Conservation (phyloP, 2,113 vertebrate genomes). For the Hoplias malabaricus region DNA sequence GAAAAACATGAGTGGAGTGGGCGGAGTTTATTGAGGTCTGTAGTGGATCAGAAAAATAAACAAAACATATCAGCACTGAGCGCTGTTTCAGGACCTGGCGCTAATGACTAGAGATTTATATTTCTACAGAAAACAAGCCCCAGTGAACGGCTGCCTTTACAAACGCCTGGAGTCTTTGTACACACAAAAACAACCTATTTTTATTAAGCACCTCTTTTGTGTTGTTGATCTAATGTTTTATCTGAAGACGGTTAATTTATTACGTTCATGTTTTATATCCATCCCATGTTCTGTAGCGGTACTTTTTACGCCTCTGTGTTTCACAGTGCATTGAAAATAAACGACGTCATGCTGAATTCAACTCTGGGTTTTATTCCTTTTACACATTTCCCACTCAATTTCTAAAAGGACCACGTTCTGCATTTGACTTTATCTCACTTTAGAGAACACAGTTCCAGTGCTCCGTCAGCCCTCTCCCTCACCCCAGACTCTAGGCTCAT, state of each 20-base stretch:
- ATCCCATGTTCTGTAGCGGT: slow-evolving; percentile 64
- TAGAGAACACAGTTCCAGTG: too few species aligned
- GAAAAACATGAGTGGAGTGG: neutral
- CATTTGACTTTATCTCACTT: too few species aligned
- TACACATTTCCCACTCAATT: too few species aligned
- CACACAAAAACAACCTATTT: slow-evolving; percentile 62
- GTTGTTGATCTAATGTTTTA: neutral
- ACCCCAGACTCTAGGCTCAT: too few species aligned
- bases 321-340: slow-evolving; percentile 69
- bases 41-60: too few species aligned
- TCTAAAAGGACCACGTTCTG: too few species aligned
- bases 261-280: slow-evolving; percentile 71
- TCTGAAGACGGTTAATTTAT: slow-evolving; percentile 68
- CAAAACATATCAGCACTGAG: slow-evolving; percentile 56
- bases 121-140: slow-evolving; percentile 64
- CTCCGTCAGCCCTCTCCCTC: too few species aligned
- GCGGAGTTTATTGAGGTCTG: neutral
- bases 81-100: slow-evolving; percentile 38
- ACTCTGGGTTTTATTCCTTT: neutral
- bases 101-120: slow-evolving; percentile 68
- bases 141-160: slow-evolving; percentile 66
- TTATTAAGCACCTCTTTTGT: slow-evolving; percentile 49
- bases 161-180: slow-evolving; percentile 69
- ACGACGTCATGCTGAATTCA: slow-evolving; percentile 31
- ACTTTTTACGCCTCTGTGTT: slow-evolving; percentile 62